Conservation (phyloP, 2,888 invertebrate genomes). For the Gymnocheta viridis region DNA sequence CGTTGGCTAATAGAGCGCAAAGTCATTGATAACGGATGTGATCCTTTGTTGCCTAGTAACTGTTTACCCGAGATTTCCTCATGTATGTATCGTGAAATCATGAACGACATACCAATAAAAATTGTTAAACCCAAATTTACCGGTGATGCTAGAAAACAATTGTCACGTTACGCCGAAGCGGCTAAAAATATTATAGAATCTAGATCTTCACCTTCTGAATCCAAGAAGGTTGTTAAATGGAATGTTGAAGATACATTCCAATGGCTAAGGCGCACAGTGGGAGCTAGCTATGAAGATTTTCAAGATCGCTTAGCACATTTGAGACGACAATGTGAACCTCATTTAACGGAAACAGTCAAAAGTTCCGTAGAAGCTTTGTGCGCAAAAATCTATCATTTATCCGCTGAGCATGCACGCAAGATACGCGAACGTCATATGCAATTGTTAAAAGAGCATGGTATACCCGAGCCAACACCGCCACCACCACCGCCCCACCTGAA, state of each 20-base stretch:
- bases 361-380: slow-evolving; percentile 97
- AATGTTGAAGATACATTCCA: slow-evolving; percentile 98
- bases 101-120: slow-evolving; percentile 99
- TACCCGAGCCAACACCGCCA: slow-evolving; percentile 86
- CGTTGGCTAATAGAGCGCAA: slow-evolving; percentile 98
- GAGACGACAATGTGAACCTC: slow-evolving; percentile 97
- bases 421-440: slow-evolving; percentile 93
- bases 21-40: slow-evolving; percentile 93
- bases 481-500: slow-evolving; percentile 88
- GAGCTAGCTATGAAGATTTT: slow-evolving; percentile 97
- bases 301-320: slow-evolving; percentile 90
- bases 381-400: slow-evolving; percentile 94
- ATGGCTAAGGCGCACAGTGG: slow-evolving; percentile 95
- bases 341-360: slow-evolving; percentile 96
- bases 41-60: slow-evolving; percentile 94
- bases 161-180: slow-evolving; percentile 96
- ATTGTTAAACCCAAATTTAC: slow-evolving; percentile 97
- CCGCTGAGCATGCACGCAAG: slow-evolving; percentile 95
- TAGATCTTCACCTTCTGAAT: slow-evolving; percentile 94
- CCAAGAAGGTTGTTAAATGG: slow-evolving; percentile 98
- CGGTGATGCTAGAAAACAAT: slow-evolving; percentile 95
- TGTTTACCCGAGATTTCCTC: slow-evolving; percentile 96
- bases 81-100: slow-evolving; percentile 98
- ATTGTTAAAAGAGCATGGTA: slow-evolving; percentile 93
- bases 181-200: slow-evolving; percentile 98